Evolutionary conservation across 2,888 invertebrate species (phyloP), one percentile per base, ranked within the genome.

Genomic region (Drosophila kuntzei): DNA sequence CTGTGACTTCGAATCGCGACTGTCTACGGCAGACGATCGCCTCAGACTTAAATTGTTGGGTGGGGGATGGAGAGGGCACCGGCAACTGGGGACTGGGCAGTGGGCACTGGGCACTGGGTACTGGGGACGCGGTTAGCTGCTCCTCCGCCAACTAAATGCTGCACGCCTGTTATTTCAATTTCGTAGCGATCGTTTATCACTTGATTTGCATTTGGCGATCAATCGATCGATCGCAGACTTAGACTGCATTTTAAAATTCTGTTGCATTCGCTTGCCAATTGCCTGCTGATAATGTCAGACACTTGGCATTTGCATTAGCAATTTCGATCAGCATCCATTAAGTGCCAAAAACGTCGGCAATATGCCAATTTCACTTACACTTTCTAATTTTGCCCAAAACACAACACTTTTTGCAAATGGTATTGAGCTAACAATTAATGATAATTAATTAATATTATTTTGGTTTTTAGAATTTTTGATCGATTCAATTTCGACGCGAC

Each of bases 141-240:
- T 84, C 62, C 70, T 78, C 72, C 72, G 62, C 29, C 80, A 72
- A 54, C 64, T 62, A 54, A 67, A 60, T 64, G 84, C 90, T 90
- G 91, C 43, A 80, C 83, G 90, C 90, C 89, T 90, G 90, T 84
- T 90, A 85, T 77, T 85, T 90, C 74, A 78, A 80, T 90, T 88
- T 78, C 67, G 71, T 78, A 76, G 76, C 87, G 89, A 90, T 90
- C 85, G 87, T 88, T 90, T 90, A 91, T 90, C 88, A 90, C 83
- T 91, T 84, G 77, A 88, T 87, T 88, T 90, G 87, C 85, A 84
- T 82, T 75, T 69, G 57, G 63, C 62, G 62, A 57, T 76, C 66
- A 62, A 63, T 72, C 66, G 79, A 60, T 66, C 70, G 71, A 58
- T 55, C 67, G 46, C 67, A 39, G 8, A 51, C 12, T 20, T 18